Evolutionary conservation across 2,888 invertebrate species (phyloP), one percentile per base, ranked within the genome.

Genomic region (Phytoseiulus persimilis): DNA sequence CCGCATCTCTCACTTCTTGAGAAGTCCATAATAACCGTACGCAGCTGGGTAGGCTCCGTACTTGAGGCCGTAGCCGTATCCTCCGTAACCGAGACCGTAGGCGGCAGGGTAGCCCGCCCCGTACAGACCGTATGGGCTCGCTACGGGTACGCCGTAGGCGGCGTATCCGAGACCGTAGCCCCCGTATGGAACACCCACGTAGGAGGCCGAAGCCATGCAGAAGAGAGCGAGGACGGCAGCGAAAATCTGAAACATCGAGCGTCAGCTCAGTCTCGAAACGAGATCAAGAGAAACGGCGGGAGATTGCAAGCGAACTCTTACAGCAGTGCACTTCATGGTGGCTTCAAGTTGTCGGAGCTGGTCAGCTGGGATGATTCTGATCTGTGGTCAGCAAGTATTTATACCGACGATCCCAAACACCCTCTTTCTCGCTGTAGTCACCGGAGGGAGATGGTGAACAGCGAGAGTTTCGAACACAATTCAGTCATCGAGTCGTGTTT

Each of bases 41-140:
- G 32, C 32, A 32, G 32, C 32, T 28, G 87, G 87, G 87, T 87
- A 87, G 32, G 39, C 32, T 6, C 32, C 39, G 87, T 87, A 87
- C 28, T 28, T 28, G 14, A 65, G 1, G 33, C 87, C 87, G 87
- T 39, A 45, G 1, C 87, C 87, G 87, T 87, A 87, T 5, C 87
- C 87, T 3, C 87, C 87, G n/a, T 87, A 87, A 23, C 87, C 87
- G 39, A 87, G 87, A 9, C 87, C 87, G 31, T 87, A 87, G n/a
- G 39, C 87, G n/a, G 32, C 87, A 45, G 32, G 45, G 87, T 45
- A 33, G 31, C n/a, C n/a, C n/a, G 45, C 39, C 5, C 33, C 33
- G 45, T 87, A 87, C 9, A 65, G 23, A 2, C 65, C 65, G 65
- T 65, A 65, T 6, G 23, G 11, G 28, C 23, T 28, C 5, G 65